Conservation (phyloP, 2,113 vertebrate genomes). For the Aegithalos caudatus region DNA sequence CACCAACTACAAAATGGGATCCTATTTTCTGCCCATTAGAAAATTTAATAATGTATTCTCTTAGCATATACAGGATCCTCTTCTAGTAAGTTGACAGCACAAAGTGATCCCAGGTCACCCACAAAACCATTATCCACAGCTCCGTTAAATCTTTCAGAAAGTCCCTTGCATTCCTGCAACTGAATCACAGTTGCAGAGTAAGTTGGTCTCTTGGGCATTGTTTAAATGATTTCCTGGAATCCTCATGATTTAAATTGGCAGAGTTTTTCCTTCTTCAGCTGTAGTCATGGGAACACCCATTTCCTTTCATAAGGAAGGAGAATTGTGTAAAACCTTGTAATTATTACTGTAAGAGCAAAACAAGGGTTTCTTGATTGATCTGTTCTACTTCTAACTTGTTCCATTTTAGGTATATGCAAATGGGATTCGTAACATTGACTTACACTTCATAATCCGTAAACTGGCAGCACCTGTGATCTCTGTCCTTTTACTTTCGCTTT, state of each 20-base stretch:
- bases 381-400: not conserved
- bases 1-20: not conserved
- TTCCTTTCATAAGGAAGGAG: not conserved
- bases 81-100: not conserved
- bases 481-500: conserved; percentile 90
- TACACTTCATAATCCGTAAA: conserved; percentile 94
- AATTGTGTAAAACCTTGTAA: not conserved
- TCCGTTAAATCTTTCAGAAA: not conserved
- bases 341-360: not conserved
- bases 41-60: not conserved
- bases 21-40: not conserved
- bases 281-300: not conserved
- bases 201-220: not conserved
- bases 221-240: not conserved
- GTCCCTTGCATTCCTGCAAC: not conserved
- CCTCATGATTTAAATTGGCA: not conserved
- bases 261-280: not conserved
- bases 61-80: not conserved
- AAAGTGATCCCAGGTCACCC: not conserved
- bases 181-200: not conserved
- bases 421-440: conserved; percentile 97
- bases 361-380: not conserved
- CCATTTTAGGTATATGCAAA: conserved; percentile 90
- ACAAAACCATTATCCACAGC: not conserved
- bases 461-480: conserved; percentile 95